phyloP scores from a whole-genome alignment of 2,113 vertebrate genomes.

The Mobula hypostoma region DNA sequence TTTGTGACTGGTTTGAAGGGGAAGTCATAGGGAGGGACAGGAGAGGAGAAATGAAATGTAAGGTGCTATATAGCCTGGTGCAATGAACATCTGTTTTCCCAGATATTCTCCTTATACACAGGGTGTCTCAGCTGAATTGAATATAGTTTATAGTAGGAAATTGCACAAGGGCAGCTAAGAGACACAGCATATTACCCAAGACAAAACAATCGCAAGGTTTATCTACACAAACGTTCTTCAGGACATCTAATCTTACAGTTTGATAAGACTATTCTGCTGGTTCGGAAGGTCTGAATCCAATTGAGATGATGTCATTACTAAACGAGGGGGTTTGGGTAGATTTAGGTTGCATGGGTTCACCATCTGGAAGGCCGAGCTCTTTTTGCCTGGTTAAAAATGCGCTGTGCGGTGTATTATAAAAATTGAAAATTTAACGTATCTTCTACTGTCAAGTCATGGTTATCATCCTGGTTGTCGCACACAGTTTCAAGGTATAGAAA shows the following conservation, averaged over 20 bases:
- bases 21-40: neutral
- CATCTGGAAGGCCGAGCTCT: neutral
- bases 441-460: too few relatives aligned
- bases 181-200: neutral
- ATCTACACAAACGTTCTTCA: neutral
- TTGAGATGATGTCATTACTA: neutral
- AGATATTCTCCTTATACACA: neutral
- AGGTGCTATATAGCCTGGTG: neutral
- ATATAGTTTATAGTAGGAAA: neutral
- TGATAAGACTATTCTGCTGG: neutral
- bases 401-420: neutral
- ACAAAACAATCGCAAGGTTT: neutral
- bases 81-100: neutral
- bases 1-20: neutral
- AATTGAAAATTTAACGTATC: neutral
- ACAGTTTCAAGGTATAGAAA: too few relatives aligned
- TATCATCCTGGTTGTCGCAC: too few relatives aligned
- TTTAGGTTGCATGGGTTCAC: neutral
- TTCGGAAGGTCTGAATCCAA: neutral
- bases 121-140: neutral
- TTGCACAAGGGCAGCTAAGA: constrained; percentile 2
- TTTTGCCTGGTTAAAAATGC: neutral
- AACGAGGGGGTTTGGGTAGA: neutral
- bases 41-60: neutral
- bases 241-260: constrained; percentile 5